A percentile compares a stretch with the other conserved stretches of the same genome.
These are phyloP conservation scores for Florisuga fusca DNA, from an alignment of 2,797 vertebrate genomes.

Conservation along the genomic window DNA sequence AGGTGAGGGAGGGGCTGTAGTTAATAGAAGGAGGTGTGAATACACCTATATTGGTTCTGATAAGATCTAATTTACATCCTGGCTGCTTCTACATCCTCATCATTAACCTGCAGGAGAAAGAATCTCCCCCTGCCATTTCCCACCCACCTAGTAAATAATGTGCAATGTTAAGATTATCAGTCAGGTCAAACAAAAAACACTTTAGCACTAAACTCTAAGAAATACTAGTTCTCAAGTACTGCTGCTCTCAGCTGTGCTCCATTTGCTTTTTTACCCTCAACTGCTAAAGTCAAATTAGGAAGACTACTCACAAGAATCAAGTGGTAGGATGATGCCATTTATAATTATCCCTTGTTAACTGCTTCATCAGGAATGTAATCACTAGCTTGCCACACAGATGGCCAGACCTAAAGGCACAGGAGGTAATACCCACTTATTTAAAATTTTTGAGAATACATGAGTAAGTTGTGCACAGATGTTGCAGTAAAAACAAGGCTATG, in stretches of 20 bases:
- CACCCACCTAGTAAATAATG: neutral
- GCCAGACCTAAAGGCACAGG: neutral
- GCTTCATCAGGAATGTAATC: neutral
- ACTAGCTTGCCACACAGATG: neutral
- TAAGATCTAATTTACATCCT: neutral
- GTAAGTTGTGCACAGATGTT: neutral
- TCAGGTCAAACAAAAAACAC: neutral
- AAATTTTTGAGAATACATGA: neutral
- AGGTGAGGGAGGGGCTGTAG: neutral
- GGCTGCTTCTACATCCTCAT: neutral
- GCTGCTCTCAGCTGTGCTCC: neutral
- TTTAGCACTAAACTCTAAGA: neutral
- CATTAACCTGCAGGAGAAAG: neutral
- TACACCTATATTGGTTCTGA: neutral
- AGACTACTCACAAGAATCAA: neutral
- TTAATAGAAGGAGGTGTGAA: neutral
- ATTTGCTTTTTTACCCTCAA: neutral
- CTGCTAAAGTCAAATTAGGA: neutral
- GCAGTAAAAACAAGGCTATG: neutral
- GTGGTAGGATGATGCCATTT: neutral
- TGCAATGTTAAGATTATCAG: neutral
- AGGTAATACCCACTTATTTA: neutral
- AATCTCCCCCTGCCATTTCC: fast-evolving
- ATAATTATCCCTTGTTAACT: neutral
- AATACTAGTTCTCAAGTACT: neutral